These are phyloP conservation scores for Microhierax caerulescens DNA, from an alignment of 2,797 vertebrate species.

Conservation along the genomic window DNA sequence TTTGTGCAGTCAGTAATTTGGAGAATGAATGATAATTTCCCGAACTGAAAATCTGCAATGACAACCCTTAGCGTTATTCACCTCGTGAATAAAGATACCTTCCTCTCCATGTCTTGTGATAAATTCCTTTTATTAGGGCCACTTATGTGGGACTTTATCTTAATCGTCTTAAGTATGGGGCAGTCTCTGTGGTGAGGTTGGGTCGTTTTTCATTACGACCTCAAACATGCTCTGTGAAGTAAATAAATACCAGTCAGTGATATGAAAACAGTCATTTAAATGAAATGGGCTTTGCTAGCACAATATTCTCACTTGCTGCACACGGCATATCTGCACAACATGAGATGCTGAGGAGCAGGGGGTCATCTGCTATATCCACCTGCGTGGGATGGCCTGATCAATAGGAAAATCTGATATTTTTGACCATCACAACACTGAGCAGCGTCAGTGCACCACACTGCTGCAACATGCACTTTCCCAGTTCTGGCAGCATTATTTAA, in stretches of 20 bases:
- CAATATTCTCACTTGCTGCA: background rate
- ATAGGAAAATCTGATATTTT: background rate
- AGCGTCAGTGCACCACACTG: background rate
- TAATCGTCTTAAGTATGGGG: slow-evolving; percentile 76
- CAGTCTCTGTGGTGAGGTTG: slow-evolving; percentile 65
- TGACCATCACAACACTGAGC: background rate
- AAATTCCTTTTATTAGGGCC: slow-evolving; percentile 83
- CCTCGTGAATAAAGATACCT: slow-evolving; percentile 78
- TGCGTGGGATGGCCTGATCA: background rate
- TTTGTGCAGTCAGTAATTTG: slow-evolving; percentile 80
- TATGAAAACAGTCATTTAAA: slow-evolving; percentile 35
- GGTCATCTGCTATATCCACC: background rate
- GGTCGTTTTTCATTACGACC: slow-evolving; percentile 72
- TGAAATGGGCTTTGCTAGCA: slow-evolving; percentile 12
- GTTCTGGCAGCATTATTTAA: background rate
- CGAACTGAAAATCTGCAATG: slow-evolving; percentile 71
- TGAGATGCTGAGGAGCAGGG: background rate
- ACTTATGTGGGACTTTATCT: slow-evolving; percentile 81
- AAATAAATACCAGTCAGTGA: slow-evolving; percentile 71
- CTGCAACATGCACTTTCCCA: accelerated
- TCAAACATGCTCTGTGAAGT: slow-evolving; percentile 54
- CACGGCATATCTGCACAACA: background rate
- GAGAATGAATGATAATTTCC: slow-evolving; percentile 85
- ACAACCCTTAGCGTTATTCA: slow-evolving; percentile 76
- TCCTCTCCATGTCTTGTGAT: slow-evolving; percentile 78